Evolutionary conservation across 2,888 invertebrate genomes (phyloP), one percentile per base, ranked within the genome.

Genomic region (Clostera curtula): DNA sequence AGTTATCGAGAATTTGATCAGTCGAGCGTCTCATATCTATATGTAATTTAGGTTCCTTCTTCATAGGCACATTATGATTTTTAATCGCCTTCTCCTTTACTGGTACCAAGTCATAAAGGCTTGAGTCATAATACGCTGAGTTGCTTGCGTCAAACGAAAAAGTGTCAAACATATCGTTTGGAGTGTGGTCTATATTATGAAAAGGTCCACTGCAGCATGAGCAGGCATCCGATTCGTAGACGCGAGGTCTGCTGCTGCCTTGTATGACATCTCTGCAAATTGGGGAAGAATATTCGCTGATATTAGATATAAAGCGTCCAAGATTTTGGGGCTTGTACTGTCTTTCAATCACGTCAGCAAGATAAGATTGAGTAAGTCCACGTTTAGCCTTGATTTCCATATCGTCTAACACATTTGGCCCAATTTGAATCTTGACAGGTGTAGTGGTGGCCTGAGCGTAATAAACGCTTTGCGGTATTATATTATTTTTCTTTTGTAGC

Each of bases 81-180:
- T 56, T 63, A 3, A 39, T 9, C 2, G 62, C 24, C 13, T 57
- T 63, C 39, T 80, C 79, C 43, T 61, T 79, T 2, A 80, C 79
- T 1, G 80, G 80, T 10, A 72, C 40, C 9, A 77, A 36, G 36
- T 82, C 82, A 23, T 77, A 77, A 15, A 65, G 49, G 27, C 62
- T 67, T 2, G 74, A 62, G 34, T 80, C 70, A 27, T 79, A 72
- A 42, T 66, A 74, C 17, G 43, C 31, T 7, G 42, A 48, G 16
- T 41, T 40, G 18, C 49, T 40, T 14, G 31, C 27, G 16, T 43
- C 32, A 6, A 39, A 31, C 5, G 36, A 23, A 12, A 27, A n/a
- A 35, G 25, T 15, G 36, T 36, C 19, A 15, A 36, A 32, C 12
- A 8, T 27, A 24, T 3, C 29, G 36, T 45, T 42, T 16, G 38